A percentile compares a stretch with the other conserved stretches of the same genome.
phyloP scores from a whole-genome alignment of 2,888 invertebrate species.

The Stenichneumon culpator region DNA sequence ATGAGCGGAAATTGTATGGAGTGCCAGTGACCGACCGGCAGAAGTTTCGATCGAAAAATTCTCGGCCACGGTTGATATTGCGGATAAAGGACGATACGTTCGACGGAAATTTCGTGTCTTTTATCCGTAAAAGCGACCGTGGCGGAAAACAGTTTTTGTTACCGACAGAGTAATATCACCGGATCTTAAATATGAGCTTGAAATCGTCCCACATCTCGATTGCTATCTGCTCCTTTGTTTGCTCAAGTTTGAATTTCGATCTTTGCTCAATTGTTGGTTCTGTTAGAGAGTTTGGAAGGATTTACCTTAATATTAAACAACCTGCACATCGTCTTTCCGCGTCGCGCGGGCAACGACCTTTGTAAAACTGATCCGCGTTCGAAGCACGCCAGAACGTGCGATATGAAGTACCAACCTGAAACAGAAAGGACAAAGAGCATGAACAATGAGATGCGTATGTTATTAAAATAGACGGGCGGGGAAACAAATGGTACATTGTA shows the following conservation, averaged over 20 bases:
- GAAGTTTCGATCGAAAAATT: background rate
- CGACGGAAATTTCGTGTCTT: no score
- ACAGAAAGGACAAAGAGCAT: constrained; percentile 34
- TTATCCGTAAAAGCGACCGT: background rate
- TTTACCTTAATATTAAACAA: background rate
- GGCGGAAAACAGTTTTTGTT: background rate
- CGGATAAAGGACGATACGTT: background rate
- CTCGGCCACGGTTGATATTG: background rate
- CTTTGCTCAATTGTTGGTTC: background rate
- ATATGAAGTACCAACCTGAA: constrained; percentile 43
- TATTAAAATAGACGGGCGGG: background rate
- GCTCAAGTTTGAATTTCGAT: background rate
- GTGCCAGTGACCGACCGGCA: background rate
- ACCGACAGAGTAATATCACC: background rate
- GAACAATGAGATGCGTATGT: constrained; percentile 7
- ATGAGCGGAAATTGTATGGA: background rate
- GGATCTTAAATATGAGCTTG: background rate
- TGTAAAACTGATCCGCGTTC: constrained; percentile 40
- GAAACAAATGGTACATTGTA: background rate
- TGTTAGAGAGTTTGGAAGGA: background rate
- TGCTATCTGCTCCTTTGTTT: background rate
- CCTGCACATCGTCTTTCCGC: background rate
- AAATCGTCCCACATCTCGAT: background rate
- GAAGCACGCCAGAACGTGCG: constrained; percentile 10
- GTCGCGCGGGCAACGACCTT: constrained; percentile 3